Percentiles rank a stretch among this genome's conserved stretches.
These are phyloP conservation scores for Callyntrura guangdongensis DNA, from an alignment of 2,888 invertebrate species.

Conservation along the genomic window DNA sequence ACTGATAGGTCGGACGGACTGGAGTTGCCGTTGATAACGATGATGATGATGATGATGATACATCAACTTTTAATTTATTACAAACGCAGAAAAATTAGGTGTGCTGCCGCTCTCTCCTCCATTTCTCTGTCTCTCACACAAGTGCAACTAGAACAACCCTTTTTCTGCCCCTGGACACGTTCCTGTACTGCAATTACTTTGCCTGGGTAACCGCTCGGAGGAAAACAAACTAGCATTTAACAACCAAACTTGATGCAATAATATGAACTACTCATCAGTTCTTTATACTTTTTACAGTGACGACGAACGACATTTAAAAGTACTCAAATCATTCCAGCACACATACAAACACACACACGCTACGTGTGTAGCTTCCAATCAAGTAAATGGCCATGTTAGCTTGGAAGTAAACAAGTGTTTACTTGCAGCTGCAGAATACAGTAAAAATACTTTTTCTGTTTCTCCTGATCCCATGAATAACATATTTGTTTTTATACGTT, in stretches of 20 bases:
- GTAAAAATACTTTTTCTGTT: background rate
- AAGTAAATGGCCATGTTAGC: slow-evolving; percentile 40
- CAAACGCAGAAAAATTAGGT: background rate
- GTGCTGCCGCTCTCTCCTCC: background rate
- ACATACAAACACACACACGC: background rate
- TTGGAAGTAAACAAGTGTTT: slow-evolving; percentile 33
- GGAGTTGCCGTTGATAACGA: background rate
- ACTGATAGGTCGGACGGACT: background rate
- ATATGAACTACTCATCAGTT: slow-evolving; percentile 39
- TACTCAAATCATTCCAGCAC: background rate
- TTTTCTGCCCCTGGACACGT: background rate
- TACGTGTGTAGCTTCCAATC: background rate
- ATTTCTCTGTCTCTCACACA: background rate
- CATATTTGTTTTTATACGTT: background rate
- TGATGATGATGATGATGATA: slow-evolving; percentile 18
- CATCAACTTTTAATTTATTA: slow-evolving; percentile 46
- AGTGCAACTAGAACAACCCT: slow-evolving; percentile 40
- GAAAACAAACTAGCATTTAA: background rate
- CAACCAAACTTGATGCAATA: background rate
- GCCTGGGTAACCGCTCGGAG: background rate
- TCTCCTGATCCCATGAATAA: slow-evolving; percentile 6
- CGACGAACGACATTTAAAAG: slow-evolving; percentile 34
- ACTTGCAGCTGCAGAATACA: background rate
- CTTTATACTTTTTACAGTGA: slow-evolving; percentile 20
- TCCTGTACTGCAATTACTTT: background rate